phyloP scores from a whole-genome alignment of 2,888 invertebrate species.

The Cephus nigrinus region DNA sequence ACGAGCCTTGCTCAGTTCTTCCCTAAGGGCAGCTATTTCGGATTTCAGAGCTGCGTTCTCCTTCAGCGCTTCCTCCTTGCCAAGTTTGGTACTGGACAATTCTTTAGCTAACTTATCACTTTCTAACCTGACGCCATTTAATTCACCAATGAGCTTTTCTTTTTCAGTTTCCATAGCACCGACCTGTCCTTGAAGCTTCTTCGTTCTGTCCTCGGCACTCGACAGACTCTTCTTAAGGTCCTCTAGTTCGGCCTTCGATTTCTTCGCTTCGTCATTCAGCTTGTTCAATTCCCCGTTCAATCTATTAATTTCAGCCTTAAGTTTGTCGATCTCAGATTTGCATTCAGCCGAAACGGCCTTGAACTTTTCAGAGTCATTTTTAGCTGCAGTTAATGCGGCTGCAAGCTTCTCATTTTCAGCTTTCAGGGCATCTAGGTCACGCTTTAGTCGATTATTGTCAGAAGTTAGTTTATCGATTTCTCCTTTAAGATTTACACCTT shows the following conservation, averaged over 20 bases:
- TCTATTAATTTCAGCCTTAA: constrained; percentile 20
- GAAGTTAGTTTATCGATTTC: constrained; percentile 29
- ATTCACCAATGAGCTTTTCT: constrained; percentile 30
- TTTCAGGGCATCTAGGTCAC: neutral
- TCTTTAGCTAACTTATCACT: constrained; percentile 31
- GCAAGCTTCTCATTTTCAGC: constrained; percentile 11
- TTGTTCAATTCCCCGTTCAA: constrained; percentile 33
- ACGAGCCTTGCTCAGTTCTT: constrained; percentile 27
- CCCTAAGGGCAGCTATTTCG: constrained; percentile 33
- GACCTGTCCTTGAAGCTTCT: neutral
- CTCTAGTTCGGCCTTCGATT: constrained; percentile 19
- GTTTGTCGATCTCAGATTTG: constrained; percentile 16
- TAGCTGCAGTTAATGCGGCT: neutral
- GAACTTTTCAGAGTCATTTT: constrained; percentile 16
- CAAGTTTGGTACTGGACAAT: constrained; percentile 24
- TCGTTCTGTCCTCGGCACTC: neutral
- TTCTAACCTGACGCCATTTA: constrained; percentile 32
- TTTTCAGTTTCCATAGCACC: constrained; percentile 23
- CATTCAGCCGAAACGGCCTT: constrained; percentile 7
- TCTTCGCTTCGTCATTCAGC: constrained; percentile 18
- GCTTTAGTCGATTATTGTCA: constrained; percentile 17
- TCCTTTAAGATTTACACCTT: constrained; percentile 6
- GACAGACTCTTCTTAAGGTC: constrained; percentile 17
- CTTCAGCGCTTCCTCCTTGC: constrained; percentile 23
- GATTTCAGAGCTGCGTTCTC: constrained; percentile 30